Evolutionary conservation across 2,888 invertebrate species (phyloP).

Genomic region (Bellardia pandia): DNA sequence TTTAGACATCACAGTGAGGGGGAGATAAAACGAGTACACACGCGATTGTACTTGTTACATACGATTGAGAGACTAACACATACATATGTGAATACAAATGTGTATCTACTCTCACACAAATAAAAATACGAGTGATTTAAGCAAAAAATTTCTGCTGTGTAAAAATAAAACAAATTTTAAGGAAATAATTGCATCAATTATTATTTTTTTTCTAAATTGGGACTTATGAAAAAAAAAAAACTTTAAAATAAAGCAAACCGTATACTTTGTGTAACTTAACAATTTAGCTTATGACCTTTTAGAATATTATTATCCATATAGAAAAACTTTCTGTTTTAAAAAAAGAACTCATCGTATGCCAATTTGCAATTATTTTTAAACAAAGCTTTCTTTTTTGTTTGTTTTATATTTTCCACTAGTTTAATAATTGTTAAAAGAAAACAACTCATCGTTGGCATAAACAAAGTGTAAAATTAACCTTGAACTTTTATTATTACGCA

Average conservation of each 20-base stretch:
- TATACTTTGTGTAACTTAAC: not conserved
- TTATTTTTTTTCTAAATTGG: too few relatives aligned
- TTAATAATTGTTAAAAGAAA: constrained; percentile 36
- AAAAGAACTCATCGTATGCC: constrained; percentile 44
- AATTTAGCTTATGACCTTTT: constrained; percentile 57
- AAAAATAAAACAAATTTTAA: not conserved
- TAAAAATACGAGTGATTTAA: too few relatives aligned
- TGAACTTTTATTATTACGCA: constrained; percentile 69
- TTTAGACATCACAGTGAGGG: too few relatives aligned
- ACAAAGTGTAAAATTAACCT: constrained; percentile 53
- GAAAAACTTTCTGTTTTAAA: constrained; percentile 5
- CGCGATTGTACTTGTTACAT: too few relatives aligned
- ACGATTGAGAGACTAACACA: too few relatives aligned
- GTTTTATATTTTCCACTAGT: constrained; percentile 16
- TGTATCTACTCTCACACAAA: too few relatives aligned
- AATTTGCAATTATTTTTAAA: constrained; percentile 61
- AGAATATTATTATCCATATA: not conserved
- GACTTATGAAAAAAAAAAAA: too few relatives aligned
- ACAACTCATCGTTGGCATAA: not conserved
- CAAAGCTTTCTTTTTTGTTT: not conserved
- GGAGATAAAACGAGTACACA: too few relatives aligned
- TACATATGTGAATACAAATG: too few relatives aligned
- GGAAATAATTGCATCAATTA: too few relatives aligned
- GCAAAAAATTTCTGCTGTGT: not conserved
- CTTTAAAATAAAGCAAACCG: too few relatives aligned